Evolutionary conservation across 2,797 vertebrate genomes (phyloP).

Genomic region (Acanthis flammea): DNA sequence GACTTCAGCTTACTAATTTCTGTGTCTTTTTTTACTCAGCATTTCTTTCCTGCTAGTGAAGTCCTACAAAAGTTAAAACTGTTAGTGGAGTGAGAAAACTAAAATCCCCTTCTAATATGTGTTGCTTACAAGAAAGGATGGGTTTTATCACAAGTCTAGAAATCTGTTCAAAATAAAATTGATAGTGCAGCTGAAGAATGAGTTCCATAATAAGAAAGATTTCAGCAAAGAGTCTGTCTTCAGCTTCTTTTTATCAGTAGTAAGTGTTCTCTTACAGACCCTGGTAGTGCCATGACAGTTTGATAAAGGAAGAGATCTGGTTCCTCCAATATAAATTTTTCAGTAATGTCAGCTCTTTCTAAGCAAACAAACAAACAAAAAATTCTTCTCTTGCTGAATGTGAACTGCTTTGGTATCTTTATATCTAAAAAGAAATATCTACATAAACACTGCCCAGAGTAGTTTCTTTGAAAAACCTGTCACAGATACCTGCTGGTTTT

Average conservation of each 20-base stretch:
- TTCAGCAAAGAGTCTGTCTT: background rate
- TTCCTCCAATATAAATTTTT: background rate
- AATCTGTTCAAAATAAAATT: background rate
- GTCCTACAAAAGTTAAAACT: background rate
- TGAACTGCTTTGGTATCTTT: background rate
- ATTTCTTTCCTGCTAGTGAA: background rate
- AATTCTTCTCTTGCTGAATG: background rate
- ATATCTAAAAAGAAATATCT: background rate
- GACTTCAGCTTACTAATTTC: background rate
- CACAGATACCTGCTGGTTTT: background rate
- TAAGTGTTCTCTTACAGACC: background rate
- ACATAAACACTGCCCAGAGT: background rate
- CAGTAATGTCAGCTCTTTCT: background rate
- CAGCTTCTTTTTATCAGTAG: background rate
- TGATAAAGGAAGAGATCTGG: background rate
- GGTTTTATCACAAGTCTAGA: background rate
- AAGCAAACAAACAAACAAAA: background rate
- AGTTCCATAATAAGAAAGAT: background rate
- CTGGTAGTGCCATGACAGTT: background rate
- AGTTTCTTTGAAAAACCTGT: background rate
- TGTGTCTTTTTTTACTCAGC: background rate
- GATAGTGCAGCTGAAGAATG: background rate
- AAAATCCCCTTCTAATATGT: background rate
- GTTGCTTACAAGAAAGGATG: background rate
- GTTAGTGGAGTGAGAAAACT: background rate